Conservation (phyloP, 2,797 vertebrate species). For the Paramormyrops hopkinsi region DNA sequence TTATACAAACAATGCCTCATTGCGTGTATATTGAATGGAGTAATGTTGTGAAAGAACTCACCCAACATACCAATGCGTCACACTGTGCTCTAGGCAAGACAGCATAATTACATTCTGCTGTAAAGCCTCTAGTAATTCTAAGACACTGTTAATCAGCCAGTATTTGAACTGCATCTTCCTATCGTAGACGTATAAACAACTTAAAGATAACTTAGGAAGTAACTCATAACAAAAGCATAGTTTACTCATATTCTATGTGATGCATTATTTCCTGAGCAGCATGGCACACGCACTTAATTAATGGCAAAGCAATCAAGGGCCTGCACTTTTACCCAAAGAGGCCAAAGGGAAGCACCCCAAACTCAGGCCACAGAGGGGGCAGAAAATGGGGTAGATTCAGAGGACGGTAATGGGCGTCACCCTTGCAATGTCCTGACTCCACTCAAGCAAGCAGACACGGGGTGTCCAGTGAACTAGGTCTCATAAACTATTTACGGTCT, state of each 20-base stretch:
- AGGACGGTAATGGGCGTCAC: background rate
- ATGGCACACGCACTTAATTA: background rate
- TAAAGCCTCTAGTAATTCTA: background rate
- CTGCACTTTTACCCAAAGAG: background rate
- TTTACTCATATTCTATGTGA: background rate
- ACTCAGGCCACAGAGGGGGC: background rate
- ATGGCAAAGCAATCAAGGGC: background rate
- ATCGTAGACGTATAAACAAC: background rate
- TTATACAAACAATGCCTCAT: background rate
- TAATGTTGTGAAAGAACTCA: background rate
- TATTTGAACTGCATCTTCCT: background rate
- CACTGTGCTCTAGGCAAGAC: background rate
- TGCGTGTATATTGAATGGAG: background rate
- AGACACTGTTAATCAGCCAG: background rate
- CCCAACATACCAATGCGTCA: background rate
- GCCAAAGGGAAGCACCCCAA: background rate
- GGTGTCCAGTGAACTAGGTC: background rate
- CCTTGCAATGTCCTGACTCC: background rate
- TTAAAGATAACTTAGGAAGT: background rate
- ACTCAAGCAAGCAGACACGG: background rate
- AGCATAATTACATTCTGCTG: background rate
- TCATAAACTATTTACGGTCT: slow-evolving; percentile 11
- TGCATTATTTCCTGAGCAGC: background rate
- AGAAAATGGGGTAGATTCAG: background rate
- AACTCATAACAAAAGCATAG: background rate